These are phyloP conservation scores for Melanotaenia parkinsoni DNA, from an alignment of 2,797 vertebrate genomes.

Conservation along the genomic window DNA sequence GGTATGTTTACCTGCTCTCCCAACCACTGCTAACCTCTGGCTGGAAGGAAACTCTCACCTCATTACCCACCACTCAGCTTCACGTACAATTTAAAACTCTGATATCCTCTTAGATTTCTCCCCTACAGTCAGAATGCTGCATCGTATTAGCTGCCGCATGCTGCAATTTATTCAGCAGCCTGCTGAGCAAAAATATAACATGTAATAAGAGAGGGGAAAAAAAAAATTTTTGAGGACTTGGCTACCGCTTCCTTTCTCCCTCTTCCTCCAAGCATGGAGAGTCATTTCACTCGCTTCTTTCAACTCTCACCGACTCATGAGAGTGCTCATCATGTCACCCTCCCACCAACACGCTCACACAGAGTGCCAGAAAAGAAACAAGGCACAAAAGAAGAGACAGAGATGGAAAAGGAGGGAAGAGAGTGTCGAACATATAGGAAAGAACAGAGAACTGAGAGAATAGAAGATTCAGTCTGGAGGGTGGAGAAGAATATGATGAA, in stretches of 20 bases:
- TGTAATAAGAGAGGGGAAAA: slow-evolving; percentile 45
- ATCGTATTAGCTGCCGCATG: slow-evolving; percentile 30
- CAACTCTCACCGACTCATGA: slow-evolving; percentile 57
- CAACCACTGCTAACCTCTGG: slow-evolving; percentile 74
- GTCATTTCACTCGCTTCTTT: slow-evolving; percentile 46
- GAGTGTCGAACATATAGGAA: slow-evolving; percentile 54
- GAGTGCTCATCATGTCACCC: slow-evolving; percentile 65
- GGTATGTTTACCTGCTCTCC: slow-evolving; percentile 75
- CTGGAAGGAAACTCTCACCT: slow-evolving; percentile 74
- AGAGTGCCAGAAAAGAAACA: slow-evolving; percentile 55
- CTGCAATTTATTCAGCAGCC: slow-evolving; percentile 50
- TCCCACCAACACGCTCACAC: slow-evolving; percentile 65
- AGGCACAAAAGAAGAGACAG: slow-evolving; percentile 41
- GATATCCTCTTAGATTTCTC: slow-evolving; percentile 50
- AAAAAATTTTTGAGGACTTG: slow-evolving; percentile 37
- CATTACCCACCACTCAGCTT: slow-evolving; percentile 73
- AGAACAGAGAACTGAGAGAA: slow-evolving; percentile 62
- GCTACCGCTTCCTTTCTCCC: slow-evolving; percentile 30
- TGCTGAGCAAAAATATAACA: slow-evolving; percentile 48
- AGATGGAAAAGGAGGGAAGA: slow-evolving; percentile 41
- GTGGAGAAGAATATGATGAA: slow-evolving; percentile 29
- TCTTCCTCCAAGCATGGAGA: slow-evolving; percentile 39
- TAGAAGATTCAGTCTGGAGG: slow-evolving; percentile 58
- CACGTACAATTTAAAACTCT: slow-evolving; percentile 52
- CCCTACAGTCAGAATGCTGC: slow-evolving; percentile 49